A percentile compares a stretch with the other conserved stretches of the same genome.
These are phyloP conservation scores for Nothoprocta perdicaria DNA, from an alignment of 2,113 vertebrate genomes.

Conservation along the genomic window DNA sequence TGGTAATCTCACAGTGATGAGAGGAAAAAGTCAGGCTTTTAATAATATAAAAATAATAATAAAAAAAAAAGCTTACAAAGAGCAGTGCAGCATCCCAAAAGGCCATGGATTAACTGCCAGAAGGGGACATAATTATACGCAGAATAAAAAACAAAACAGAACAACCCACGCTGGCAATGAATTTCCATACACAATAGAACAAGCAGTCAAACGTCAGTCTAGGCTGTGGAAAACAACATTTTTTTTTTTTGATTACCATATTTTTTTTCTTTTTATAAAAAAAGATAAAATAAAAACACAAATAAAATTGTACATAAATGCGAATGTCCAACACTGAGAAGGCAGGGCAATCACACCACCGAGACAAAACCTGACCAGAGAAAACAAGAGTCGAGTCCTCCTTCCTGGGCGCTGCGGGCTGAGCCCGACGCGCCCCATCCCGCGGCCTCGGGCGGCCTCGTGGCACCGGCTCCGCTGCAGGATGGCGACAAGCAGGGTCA, in stretches of 20 bases:
- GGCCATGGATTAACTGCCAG: conserved; percentile 79
- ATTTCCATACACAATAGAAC: conserved; percentile 78
- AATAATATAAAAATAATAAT: conserved; percentile 86
- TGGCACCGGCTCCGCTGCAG: conserved; percentile 39
- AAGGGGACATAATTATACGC: conserved; percentile 77
- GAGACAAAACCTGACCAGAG: conserved; percentile 82
- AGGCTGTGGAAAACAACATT: conserved; percentile 80
- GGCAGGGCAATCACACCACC: conserved; percentile 79
- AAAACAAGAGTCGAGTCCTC: conserved; percentile 69
- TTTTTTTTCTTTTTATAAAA: conserved; percentile 82
- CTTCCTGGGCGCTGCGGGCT: conserved; percentile 74
- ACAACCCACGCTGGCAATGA: conserved; percentile 77
- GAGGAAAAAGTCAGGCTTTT: conserved; percentile 82
- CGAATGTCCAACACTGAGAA: conserved; percentile 85
- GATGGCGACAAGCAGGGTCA: conserved; percentile 31
- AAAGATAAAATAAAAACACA: conserved; percentile 88
- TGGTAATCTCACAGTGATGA: conserved; percentile 84
- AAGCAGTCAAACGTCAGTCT: conserved; percentile 73
- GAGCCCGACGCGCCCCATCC: conserved; percentile 60
- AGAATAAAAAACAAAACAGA: conserved; percentile 79
- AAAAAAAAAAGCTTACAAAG: conserved; percentile 83
- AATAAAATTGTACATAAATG: conserved; percentile 88
- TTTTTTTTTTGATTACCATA: conserved; percentile 49
- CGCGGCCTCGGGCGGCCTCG: not conserved
- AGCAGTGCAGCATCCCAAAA: conserved; percentile 79